A percentile compares a stretch with the other conserved stretches of the same genome.
Evolutionary conservation across 2,888 invertebrate species (phyloP).

Genomic region (Piscicola geometra): DNA sequence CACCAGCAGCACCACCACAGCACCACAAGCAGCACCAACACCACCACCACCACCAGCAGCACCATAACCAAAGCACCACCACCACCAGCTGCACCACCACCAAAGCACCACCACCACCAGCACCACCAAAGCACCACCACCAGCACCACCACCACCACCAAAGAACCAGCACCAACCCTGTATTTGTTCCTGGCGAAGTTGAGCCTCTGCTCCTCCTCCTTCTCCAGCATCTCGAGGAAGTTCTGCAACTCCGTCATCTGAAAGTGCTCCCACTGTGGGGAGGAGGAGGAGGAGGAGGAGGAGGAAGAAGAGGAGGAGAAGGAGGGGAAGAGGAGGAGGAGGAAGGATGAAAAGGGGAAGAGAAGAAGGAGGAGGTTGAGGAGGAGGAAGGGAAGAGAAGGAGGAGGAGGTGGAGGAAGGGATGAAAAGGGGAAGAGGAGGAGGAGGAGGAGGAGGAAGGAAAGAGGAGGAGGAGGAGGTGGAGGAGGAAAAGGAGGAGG

Average conservation of each 20-base stretch:
- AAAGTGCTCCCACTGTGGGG: slow-evolving; percentile 59
- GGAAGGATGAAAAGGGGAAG: too few relatives aligned
- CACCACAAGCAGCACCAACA: too few relatives aligned
- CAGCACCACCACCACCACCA: background rate
- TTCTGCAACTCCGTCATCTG: slow-evolving; percentile 61
- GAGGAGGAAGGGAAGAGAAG: background rate
- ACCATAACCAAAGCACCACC: too few relatives aligned
- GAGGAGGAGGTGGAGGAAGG: too few relatives aligned
- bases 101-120: background rate
- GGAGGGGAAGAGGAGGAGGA: too few relatives aligned
- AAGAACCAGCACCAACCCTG: slow-evolving; percentile 38
- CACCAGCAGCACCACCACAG: background rate
- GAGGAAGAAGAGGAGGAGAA: background rate
- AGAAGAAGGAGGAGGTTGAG: background rate
- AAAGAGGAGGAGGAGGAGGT: background rate
- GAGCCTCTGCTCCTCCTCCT: slow-evolving; percentile 60
- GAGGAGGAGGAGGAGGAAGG: too few relatives aligned
- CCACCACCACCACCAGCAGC: too few relatives aligned
- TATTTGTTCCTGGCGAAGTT: slow-evolving; percentile 58
- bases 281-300: too few relatives aligned
- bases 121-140: background rate
- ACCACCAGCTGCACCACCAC: background rate
- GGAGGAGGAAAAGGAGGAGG: too few relatives aligned
- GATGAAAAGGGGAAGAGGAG: background rate
- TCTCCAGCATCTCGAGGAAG: slow-evolving; percentile 60